Conservation (phyloP, 2,113 vertebrate species). For the Lamprotornis superbus region DNA sequence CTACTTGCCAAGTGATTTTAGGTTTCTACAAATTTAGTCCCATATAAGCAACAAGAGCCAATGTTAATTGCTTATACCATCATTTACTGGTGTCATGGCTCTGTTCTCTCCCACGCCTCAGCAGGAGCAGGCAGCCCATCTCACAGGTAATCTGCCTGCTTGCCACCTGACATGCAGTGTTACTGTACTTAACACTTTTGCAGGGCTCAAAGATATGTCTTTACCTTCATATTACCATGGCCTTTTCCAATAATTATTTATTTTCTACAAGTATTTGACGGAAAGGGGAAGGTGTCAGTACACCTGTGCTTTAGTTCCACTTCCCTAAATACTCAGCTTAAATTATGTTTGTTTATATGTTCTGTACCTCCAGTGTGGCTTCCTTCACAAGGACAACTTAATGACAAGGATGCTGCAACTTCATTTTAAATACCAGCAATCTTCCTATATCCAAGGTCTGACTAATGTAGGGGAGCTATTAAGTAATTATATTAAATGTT, state of each 20-base stretch:
- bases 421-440: neutral
- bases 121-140: neutral
- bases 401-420: neutral
- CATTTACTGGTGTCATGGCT: neutral
- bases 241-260: neutral
- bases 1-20: neutral
- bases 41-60: neutral
- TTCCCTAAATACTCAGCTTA: neutral
- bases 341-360: slow-evolving; percentile 11
- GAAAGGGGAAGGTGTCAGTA: accelerated
- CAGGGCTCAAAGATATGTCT: neutral
- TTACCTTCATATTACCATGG: neutral
- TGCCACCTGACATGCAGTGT: neutral
- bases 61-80: neutral
- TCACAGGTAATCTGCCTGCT: neutral
- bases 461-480: neutral
- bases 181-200: neutral
- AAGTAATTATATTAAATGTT: neutral
- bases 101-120: neutral
- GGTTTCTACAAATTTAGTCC: neutral
- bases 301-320: neutral
- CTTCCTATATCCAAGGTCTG: neutral
- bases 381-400: slow-evolving; percentile 1
- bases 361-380: neutral
- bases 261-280: neutral